Conservation (phyloP, 1,140 invertebrate species). For the Tyrophagus putrescentiae region DNA sequence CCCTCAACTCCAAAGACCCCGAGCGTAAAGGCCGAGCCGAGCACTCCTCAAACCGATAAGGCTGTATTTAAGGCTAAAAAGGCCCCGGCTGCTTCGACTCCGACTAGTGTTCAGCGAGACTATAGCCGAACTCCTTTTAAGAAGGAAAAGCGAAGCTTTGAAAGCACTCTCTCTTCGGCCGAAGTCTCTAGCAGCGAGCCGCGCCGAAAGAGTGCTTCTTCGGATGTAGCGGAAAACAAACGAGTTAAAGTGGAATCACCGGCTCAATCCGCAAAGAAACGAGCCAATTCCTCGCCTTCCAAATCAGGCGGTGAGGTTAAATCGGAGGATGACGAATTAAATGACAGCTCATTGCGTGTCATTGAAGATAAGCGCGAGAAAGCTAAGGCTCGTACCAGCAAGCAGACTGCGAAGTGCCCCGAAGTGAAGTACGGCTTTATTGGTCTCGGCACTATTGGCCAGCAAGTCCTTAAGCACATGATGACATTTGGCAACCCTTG, state of each 20-base stretch:
- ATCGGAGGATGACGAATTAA: neutral
- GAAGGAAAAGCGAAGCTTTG: conserved; percentile 13
- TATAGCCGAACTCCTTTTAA: conserved; percentile 24
- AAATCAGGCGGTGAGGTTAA: neutral
- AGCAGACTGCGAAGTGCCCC: neutral
- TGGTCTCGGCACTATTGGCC: conserved; percentile 89
- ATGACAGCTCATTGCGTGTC: neutral
- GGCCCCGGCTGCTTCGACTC: neutral
- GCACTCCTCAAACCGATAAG: neutral
- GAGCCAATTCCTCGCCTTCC: neutral
- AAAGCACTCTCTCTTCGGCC: neutral
- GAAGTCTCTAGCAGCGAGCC: neutral
- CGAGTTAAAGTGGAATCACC: neutral
- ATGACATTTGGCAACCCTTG: conserved; percentile 84
- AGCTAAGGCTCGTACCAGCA: neutral
- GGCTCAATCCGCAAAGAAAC: neutral
- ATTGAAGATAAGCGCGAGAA: neutral
- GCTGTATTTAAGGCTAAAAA: neutral
- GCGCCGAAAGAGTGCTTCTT: conserved; percentile 11
- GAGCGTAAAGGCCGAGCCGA: no score
- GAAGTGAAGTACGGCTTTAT: conserved; percentile 77
- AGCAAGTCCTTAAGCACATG: conserved; percentile 83
- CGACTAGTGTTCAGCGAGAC: conserved; percentile 15
- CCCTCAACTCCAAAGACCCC: no score
- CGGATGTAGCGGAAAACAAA: conserved; percentile 3